Base-by-base conservation (phyloP, 2,888 invertebrate species). In the Scelioninae gen. 2 region DNA sequence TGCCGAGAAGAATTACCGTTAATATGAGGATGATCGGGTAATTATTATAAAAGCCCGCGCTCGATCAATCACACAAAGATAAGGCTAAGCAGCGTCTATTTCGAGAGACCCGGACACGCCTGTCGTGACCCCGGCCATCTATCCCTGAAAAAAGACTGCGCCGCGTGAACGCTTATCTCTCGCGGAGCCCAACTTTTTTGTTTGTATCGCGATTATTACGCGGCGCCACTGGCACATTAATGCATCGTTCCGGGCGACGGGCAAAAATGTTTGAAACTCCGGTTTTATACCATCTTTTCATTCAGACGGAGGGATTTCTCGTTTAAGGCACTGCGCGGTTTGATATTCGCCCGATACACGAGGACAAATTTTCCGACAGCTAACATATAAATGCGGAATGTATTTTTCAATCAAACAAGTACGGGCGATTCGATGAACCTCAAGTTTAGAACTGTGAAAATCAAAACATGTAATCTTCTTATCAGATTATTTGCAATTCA, bases 21-120 rank as follows among this genome's bases (percentile, higher is more conserved):
- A 81, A 81, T 83, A 81, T 73, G 70, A 72, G 69, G 78, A 78
- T 80, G 79, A 81, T 81, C 79, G 80, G 79, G 81, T 80, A 84
- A 85, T 85, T 83, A 84, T 82, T 83, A 80, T 85, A 83, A 85
- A 82, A 84, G 84, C 85, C 71, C 69, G 64, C 39, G 67, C 72
- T 77, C 81, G 81, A 85, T 84, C 84, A 84, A 85, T 85, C 85
- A 85, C 82, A 75, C 61, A 63, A 63, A 77, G 81, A 82, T 82
- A 81, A 81, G 77, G 52, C 74, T 55, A 79, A 77, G 76, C 76
- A 73, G 73, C 75, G 75, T 77, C 74, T 75, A 77, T 79, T 81
- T 81, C 73, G 74, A 78, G 75, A 78, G 78, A 68, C 70, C 77
- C 75, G 57, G 75, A 80, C 81, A 79, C 81, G 64, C 81, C 81